Evolutionary conservation across 2,888 invertebrate genomes (phyloP), one percentile per base, ranked within the genome.

Genomic region (Dryobota labecula): DNA sequence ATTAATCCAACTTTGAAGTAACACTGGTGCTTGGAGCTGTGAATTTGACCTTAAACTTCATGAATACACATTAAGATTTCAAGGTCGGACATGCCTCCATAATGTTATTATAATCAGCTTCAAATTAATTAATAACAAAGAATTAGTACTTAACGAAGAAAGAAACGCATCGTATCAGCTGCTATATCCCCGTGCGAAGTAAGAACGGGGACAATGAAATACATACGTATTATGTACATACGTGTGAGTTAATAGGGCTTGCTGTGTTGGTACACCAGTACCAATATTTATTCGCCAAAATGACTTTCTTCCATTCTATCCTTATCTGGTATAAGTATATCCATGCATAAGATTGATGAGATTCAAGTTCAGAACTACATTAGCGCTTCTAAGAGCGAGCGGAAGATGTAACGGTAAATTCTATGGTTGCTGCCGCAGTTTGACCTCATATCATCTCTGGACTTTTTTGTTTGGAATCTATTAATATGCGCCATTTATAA

Each of bases 1-100:
- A 84, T 70, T 69, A 53, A 77, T 73, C 64, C 68, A 71, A 74
- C 41, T 73, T 76, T 66, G 43, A 65, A 81, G 51, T 51, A 68
- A 83, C 57, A 56, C 66, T 64, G 56, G 20, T 65, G 73, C 66
- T 63, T 58, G 53, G 45, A 77, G 65, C 69, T 79, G 72, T 84
- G 85, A 75, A 85, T 82, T 76, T 87, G 84, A 88, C 89, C 86
- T 87, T 88, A 86, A 87, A 89, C 88, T 89, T 90, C 43, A 71
- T 61, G 43, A 69, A 80, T 83, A 84, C 77, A 76, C 86, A 84
- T 87, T 79, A 83, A 73, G 62, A 81, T 71, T 73, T 69, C 86
- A 88, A 90, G 90, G 91, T 89, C 84, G 75, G 70, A 81, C 79
- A 82, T 81, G 82, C 84, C 82, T 85, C 80, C 78, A 80, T 80